A percentile compares a stretch with the other conserved stretches of the same genome.
Evolutionary conservation across 64 coral and sea anemone genomes (phyloP).

Genomic region (Stichodactyla mertensii): DNA sequence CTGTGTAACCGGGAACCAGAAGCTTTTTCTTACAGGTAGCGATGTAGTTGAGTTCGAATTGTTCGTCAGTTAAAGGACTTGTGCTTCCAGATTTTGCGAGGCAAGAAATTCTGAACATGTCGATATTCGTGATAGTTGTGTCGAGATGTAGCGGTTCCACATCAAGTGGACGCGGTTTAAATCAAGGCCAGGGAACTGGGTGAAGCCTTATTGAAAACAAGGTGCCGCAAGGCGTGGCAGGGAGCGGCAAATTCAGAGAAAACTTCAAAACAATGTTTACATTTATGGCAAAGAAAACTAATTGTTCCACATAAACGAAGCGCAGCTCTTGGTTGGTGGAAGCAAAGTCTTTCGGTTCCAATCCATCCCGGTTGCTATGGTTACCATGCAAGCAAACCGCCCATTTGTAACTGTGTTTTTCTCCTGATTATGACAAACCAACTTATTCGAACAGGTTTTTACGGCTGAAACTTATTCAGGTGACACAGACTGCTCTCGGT

Average conservation of each 20-base stretch:
- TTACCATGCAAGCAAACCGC: neutral
- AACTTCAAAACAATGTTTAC: neutral
- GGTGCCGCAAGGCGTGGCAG: neutral
- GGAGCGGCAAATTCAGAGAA: neutral
- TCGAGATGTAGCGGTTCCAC: neutral
- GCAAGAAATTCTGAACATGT: neutral
- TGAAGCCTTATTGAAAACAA: neutral
- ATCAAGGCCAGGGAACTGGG: neutral
- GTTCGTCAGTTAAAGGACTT: neutral
- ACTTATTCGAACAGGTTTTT: too few relatives aligned
- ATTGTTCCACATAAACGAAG: too few relatives aligned
- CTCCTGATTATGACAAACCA: too few relatives aligned
- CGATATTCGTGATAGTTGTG: neutral
- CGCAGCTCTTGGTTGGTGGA: too few relatives aligned
- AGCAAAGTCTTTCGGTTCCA: neutral
- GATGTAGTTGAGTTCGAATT: neutral
- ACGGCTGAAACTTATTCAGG: too few relatives aligned
- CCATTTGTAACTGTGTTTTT: too few relatives aligned
- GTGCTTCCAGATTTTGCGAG: neutral
- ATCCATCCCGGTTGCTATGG: neutral
- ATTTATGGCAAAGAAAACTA: too few relatives aligned
- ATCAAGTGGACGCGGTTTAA: neutral
- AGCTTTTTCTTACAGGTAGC: neutral
- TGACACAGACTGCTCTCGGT: too few relatives aligned
- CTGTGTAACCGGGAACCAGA: slow-evolving; percentile 23